phyloP scores from a whole-genome alignment of 2,797 vertebrate species.

The Hypotaenidia okinawae region DNA sequence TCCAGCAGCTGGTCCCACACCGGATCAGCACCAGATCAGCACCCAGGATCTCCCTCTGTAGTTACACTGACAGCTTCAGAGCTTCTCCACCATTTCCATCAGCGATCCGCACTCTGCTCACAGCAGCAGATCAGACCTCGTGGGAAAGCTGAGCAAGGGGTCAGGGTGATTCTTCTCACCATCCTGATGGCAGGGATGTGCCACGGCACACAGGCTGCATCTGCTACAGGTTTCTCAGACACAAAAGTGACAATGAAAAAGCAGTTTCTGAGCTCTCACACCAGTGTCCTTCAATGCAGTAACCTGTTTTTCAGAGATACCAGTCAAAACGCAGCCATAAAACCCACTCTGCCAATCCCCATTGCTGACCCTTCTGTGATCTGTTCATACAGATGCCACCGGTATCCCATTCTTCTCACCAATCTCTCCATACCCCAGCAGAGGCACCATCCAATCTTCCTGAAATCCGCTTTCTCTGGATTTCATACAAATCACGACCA shows the following conservation, averaged over 20 bases:
- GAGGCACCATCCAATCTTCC: background rate
- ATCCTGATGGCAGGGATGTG: background rate
- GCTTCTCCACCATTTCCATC: background rate
- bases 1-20: background rate
- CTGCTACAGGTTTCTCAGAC: conserved; percentile 27
- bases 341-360: background rate
- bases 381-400: background rate
- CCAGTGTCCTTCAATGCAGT: background rate
- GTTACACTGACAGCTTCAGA: background rate
- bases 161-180: background rate
- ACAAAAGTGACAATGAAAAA: background rate
- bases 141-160: accelerated
- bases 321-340: background rate
- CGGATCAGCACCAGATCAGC: no score
- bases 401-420: background rate
- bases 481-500: background rate
- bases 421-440: conserved; percentile 2
- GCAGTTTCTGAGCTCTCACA: background rate
- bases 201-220: conserved; percentile 27
- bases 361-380: background rate
- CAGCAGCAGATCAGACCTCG: background rate
- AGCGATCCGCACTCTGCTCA: background rate
- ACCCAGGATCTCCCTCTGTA: background rate
- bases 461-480: background rate
- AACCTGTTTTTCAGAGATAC: background rate